Evolutionary conservation across 2,888 invertebrate species (phyloP).

Genomic region (Cinara cedri): DNA sequence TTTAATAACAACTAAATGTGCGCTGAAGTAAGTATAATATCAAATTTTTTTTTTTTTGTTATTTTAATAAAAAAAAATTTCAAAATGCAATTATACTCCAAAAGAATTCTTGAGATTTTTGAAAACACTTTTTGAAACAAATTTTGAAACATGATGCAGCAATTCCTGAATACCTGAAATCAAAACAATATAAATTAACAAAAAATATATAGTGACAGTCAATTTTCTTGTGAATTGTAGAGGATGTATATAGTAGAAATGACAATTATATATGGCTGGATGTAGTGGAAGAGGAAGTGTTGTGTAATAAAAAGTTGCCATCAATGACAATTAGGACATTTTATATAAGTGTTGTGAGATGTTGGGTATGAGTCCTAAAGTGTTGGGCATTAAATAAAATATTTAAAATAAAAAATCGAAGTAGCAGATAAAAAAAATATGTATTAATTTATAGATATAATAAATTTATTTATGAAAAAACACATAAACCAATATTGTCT

Average conservation of each 20-base stretch:
- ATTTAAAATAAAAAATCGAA: too few species aligned
- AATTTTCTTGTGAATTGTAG: too few species aligned
- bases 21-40: not conserved
- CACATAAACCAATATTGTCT: too few species aligned
- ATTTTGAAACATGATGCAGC: slow-evolving; percentile 32
- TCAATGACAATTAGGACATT: too few species aligned
- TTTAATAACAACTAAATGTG: not conserved
- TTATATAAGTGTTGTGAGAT: too few species aligned
- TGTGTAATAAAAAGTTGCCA: too few species aligned
- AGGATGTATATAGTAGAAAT: not conserved
- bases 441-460: too few species aligned
- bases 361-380: too few species aligned
- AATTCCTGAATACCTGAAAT: slow-evolving; percentile 43
- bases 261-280: not conserved
- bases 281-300: not conserved
- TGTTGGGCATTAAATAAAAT: too few species aligned
- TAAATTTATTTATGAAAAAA: too few species aligned
- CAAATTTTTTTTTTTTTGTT: not conserved
- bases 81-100: slow-evolving; percentile 16
- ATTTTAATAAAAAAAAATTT: not conserved
- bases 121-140: not conserved
- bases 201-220: too few species aligned
- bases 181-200: not conserved
- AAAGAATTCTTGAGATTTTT: slow-evolving; percentile 27
- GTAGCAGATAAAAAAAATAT: too few species aligned